phyloP scores from a whole-genome alignment of 2,888 invertebrate genomes.

The Cheilosia grossa region DNA sequence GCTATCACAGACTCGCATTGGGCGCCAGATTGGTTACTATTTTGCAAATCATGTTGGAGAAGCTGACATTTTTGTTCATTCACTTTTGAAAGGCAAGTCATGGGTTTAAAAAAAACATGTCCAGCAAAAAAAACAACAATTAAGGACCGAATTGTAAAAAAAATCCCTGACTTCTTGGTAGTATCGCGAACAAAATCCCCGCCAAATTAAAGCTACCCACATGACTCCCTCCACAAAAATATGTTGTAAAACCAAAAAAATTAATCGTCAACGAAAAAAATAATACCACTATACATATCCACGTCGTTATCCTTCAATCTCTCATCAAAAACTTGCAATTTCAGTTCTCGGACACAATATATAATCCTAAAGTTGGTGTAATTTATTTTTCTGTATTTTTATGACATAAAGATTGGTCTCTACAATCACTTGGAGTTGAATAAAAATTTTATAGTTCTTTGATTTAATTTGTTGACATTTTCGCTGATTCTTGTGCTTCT shows the following conservation, averaged over 20 bases:
- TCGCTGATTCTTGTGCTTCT: slow-evolving; percentile 61
- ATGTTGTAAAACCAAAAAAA: slow-evolving; percentile 11
- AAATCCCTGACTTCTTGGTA: no score
- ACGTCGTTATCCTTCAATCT: slow-evolving; percentile 46
- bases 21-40: neutral
- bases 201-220: neutral
- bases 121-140: no score
- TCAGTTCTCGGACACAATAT: slow-evolving; percentile 37
- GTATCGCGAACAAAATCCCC: no score
- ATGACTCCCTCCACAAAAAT: slow-evolving; percentile 15
- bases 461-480: slow-evolving; percentile 73
- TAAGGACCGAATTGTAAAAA: no score
- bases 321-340: slow-evolving; percentile 44
- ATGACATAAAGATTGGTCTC: slow-evolving; percentile 46
- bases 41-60: neutral
- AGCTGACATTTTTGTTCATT: no score
- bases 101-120: no score
- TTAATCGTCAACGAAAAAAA: slow-evolving; percentile 46
- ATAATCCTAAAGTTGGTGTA: slow-evolving; percentile 48
- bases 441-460: slow-evolving; percentile 70
- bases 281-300: slow-evolving; percentile 11
- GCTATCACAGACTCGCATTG: no score
- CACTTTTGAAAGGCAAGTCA: no score
- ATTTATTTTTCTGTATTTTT: slow-evolving; percentile 28
- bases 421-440: slow-evolving; percentile 22